phyloP scores from a whole-genome alignment of 2,888 invertebrate genomes.

The Microctonus aethiopoides region DNA sequence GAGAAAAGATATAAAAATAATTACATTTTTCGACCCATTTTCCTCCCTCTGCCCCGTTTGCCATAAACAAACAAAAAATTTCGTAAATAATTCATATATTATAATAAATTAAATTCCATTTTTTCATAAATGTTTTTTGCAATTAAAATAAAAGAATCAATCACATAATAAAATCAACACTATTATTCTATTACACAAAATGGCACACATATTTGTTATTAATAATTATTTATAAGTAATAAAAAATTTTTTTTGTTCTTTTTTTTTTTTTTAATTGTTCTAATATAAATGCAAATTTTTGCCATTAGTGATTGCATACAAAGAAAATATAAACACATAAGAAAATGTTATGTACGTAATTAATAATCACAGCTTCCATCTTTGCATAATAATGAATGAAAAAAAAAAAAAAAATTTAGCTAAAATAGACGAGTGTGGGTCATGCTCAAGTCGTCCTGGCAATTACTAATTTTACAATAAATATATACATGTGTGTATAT shows the following conservation, averaged over 20 bases:
- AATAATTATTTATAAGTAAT: conserved; percentile 16
- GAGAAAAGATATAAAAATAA: neutral
- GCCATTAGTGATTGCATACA: neutral
- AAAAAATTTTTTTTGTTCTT: neutral
- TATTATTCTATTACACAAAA: conserved; percentile 15
- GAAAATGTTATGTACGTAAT: conserved; percentile 9
- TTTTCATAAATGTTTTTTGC: conserved; percentile 26
- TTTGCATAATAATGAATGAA: conserved; percentile 27
- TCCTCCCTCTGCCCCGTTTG: no score
- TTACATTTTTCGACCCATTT: neutral
- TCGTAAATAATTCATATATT: neutral
- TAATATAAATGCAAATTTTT: neutral
- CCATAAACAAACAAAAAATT: no score
- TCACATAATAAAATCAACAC: neutral
- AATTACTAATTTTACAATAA: conserved; percentile 1
- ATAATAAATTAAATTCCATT: conserved; percentile 3
- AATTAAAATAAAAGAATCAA: conserved; percentile 2
- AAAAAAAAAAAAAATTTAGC: neutral
- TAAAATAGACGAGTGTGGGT: conserved; percentile 3
- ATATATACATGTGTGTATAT: no score
- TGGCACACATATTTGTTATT: conserved; percentile 19
- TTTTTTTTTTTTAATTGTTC: neutral
- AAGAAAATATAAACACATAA: conserved; percentile 4
- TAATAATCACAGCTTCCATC: conserved; percentile 37
- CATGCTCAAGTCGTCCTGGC: conserved; percentile 11